Base-by-base conservation (phyloP, 2,888 invertebrate species). In the Eurois occulta region DNA sequence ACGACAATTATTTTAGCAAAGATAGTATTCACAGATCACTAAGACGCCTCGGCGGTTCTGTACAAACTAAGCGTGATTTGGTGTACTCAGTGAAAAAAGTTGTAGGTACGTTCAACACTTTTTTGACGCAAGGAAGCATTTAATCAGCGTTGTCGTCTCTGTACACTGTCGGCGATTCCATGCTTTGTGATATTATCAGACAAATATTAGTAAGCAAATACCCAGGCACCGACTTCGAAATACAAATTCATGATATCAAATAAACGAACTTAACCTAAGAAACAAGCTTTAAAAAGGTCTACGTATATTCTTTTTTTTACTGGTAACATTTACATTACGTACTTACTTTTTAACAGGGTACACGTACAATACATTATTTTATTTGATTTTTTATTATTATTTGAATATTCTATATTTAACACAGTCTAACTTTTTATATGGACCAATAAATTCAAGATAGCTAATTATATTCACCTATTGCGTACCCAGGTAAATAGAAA, bases 381-480 rank as follows among this genome's bases (percentile, higher is more conserved):
- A 48, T 32, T 60, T 28, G 28, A 38, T 48, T 24, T 13, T n/a
- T n/a, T n/a, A n/a, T 38, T 75, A 48, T n/a, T n/a, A n/a, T 48
- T 48, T 11, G 10, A 52, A 24, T 62, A 32, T 46, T 48, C n/a
- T 76, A 46, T 46, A 24, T 13, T 46, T 48, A 62, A n/a, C n/a
- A 75, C 24, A 46, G 11, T 41, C 38, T n/a, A 62, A 62, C 35
- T 38, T 75, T 58, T 38, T 32, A 38, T 21, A 28, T 52, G 60
- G 41, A 78, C 35, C 18, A 28, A 62, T 46, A 55, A 38, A 70
- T 78, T 64, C 8, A 64, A 21, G 52, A 38, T 28, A 46, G 8
- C 35, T 77, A 46, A 55, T 24, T 32, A 66, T 67, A 41, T 62
- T 78, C 41, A 62, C 18, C 52, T 58, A 78, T 43, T 35, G 52